A percentile compares a stretch with the other conserved stretches of the same genome.
Evolutionary conservation across 2,797 vertebrate species (phyloP).

Genomic region (Thamnophis elegans): DNA sequence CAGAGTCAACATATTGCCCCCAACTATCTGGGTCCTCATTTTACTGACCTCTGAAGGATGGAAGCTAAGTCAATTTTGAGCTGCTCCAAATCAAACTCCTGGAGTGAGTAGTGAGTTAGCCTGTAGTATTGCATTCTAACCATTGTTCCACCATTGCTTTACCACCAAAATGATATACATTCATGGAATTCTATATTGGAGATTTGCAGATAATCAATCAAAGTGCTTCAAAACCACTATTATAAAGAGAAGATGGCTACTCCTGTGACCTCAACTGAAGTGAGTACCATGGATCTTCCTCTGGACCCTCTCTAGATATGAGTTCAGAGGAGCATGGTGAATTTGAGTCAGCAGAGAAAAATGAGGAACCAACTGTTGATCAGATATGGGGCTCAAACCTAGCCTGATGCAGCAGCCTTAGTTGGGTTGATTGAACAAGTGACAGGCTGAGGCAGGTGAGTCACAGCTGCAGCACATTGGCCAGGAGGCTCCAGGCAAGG

Average conservation of each 20-base stretch:
- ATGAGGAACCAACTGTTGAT: background rate
- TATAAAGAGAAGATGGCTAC: background rate
- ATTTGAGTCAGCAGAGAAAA: background rate
- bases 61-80: background rate
- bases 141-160: too few relatives aligned
- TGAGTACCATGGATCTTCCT: background rate
- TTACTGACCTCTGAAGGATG: background rate
- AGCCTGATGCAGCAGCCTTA: background rate
- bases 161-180: background rate
- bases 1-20: too few relatives aligned
- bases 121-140: too few relatives aligned
- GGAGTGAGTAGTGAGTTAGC: too few relatives aligned
- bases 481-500: background rate
- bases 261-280: background rate
- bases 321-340: background rate
- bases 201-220: background rate
- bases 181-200: background rate
- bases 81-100: background rate
- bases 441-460: background rate
- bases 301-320: accelerated
- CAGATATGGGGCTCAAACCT: background rate
- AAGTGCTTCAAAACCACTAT: background rate
- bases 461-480: background rate
- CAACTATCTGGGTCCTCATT: background rate
- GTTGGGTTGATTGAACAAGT: background rate